Evolutionary conservation across 2,888 invertebrate species (phyloP).

Genomic region (Pheosia tremula): DNA sequence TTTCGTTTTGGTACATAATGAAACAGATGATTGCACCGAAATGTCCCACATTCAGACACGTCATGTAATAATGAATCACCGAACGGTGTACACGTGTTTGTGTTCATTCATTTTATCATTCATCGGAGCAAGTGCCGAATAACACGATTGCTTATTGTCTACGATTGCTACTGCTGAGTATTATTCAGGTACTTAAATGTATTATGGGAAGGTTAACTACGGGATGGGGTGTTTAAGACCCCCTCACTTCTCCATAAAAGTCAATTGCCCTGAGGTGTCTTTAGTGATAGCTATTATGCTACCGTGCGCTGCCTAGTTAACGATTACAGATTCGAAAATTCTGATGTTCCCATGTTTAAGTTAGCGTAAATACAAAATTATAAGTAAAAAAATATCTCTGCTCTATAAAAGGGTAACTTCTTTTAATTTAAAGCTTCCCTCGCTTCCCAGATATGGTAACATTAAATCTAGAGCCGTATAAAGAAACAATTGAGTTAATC

Average conservation of each 20-base stretch:
- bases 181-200: background rate
- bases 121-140: constrained; percentile 9
- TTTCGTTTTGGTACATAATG: constrained; percentile 10
- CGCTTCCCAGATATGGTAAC: background rate
- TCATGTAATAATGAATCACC: constrained; percentile 21
- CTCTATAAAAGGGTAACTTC: no score
- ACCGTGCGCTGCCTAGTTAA: no score
- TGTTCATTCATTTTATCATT: no score
- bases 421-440: no score
- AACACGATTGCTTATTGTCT: background rate
- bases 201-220: background rate
- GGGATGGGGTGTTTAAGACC: no score
- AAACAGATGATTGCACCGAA: constrained; percentile 18
- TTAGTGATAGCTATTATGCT: no score
- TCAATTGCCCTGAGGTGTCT: no score
- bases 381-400: no score
- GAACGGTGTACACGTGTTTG: constrained; percentile 7
- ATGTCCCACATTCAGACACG: constrained; percentile 20
- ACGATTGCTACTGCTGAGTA: background rate
- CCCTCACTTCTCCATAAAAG: no score
- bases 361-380: no score
- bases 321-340: no score
- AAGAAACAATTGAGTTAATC: constrained; percentile 44
- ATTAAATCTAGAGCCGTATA: constrained; percentile 32
- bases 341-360: no score